Evolutionary conservation across 2,113 vertebrate species (phyloP).

Genomic region (Megaleporinus macrocephalus): DNA sequence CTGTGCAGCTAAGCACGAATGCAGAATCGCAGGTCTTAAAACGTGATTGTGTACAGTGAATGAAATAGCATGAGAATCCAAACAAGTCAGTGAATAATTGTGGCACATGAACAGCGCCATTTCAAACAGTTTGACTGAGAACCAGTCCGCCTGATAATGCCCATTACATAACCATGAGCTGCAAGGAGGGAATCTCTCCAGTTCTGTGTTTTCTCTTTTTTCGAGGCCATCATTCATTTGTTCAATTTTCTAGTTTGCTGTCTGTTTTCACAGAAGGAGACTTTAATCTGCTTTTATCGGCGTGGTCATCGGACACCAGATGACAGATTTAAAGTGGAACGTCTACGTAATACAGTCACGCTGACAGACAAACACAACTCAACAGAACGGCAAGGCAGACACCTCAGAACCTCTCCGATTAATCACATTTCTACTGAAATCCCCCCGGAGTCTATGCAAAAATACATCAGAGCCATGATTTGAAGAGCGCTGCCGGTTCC

Average conservation of each 20-base stretch:
- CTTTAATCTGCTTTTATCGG: slow-evolving; percentile 48
- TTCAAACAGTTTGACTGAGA: slow-evolving; percentile 18
- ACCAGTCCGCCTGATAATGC: slow-evolving; percentile 26
- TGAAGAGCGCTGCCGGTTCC: background rate
- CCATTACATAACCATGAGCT: slow-evolving; percentile 52
- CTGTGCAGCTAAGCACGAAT: background rate
- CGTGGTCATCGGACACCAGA: slow-evolving; percentile 41
- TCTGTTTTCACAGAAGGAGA: slow-evolving; percentile 45
- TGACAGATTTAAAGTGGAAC: slow-evolving; percentile 56
- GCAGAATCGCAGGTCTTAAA: background rate
- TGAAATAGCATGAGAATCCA: background rate
- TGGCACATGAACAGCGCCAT: slow-evolving; percentile 9
- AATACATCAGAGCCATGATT: background rate
- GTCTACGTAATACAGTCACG: slow-evolving; percentile 41
- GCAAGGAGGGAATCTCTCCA: slow-evolving; percentile 23
- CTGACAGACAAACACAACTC: slow-evolving; percentile 30
- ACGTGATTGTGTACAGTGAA: background rate
- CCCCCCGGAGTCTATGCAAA: background rate
- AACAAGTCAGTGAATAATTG: slow-evolving; percentile 1
- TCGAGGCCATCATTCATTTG: slow-evolving; percentile 41
- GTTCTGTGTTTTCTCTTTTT: slow-evolving; percentile 15
- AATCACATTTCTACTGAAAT: slow-evolving; percentile 38
- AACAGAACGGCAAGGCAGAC: slow-evolving; percentile 11
- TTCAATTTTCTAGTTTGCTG: slow-evolving; percentile 36
- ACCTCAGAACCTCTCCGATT: slow-evolving; percentile 2